Conservation (phyloP, 2,888 invertebrate genomes). For the Thecophora atra region DNA sequence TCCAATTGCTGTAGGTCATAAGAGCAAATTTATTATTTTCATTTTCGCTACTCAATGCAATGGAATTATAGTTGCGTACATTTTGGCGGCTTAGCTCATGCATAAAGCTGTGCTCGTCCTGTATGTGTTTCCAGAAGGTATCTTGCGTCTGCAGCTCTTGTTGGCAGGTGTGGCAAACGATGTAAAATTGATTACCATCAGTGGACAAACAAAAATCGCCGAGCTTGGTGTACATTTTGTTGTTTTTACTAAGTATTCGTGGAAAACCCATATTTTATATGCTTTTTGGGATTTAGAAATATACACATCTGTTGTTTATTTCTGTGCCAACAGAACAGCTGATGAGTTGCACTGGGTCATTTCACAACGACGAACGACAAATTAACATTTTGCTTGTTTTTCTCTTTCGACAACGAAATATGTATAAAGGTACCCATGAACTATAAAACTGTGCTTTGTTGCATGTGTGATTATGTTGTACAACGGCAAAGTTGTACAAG, state of each 20-base stretch:
- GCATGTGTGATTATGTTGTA: too few species aligned
- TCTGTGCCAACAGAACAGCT: conserved; percentile 12
- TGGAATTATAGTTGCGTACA: neutral
- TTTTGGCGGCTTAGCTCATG: conserved; percentile 43
- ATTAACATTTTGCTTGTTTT: too few species aligned
- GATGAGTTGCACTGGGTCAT: too few species aligned
- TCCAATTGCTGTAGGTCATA: neutral
- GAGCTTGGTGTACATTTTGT: conserved; percentile 60
- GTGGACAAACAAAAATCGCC: conserved; percentile 60
- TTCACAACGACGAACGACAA: too few species aligned
- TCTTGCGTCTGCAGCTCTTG: conserved; percentile 61
- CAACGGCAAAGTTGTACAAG: too few species aligned
- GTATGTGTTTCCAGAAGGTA: conserved; percentile 62
- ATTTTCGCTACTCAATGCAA: neutral
- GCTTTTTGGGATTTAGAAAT: conserved; percentile 1
- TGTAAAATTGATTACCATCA: conserved; percentile 57
- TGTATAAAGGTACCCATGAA: too few species aligned
- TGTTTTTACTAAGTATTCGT: conserved; percentile 61
- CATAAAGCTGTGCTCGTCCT: conserved; percentile 61
- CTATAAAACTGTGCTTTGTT: too few species aligned
- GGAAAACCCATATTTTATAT: conserved; percentile 56
- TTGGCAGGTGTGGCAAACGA: conserved; percentile 61
- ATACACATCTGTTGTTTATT: conserved; percentile 27
- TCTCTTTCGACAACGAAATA: too few species aligned
- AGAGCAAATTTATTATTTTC: neutral